These are phyloP conservation scores for Girardia tigrina DNA, from an alignment of 2,888 invertebrate species.

Conservation along the genomic window DNA sequence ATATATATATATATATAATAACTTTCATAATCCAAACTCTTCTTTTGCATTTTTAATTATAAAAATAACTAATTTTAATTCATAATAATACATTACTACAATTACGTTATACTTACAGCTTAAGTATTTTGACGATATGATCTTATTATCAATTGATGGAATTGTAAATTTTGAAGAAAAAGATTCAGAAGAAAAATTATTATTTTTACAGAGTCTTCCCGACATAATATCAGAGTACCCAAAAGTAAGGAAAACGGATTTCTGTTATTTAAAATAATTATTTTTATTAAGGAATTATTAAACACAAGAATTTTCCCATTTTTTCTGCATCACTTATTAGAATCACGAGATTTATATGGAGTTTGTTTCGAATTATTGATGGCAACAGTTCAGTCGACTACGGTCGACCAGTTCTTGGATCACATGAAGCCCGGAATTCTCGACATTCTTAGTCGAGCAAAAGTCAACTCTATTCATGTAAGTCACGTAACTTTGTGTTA, in stretches of 20 bases:
- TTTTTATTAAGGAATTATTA: constrained; percentile 1
- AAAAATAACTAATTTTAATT: neutral
- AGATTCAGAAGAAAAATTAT: neutral
- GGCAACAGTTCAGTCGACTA: neutral
- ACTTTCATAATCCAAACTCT: too few relatives aligned
- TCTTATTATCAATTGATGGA: constrained; percentile 11
- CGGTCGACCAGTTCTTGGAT: neutral
- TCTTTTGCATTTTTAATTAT: neutral
- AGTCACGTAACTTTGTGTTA: neutral
- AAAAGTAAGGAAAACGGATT: neutral
- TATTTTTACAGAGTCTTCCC: constrained; percentile 15
- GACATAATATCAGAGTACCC: constrained; percentile 1
- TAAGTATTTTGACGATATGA: neutral
- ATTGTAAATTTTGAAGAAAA: neutral
- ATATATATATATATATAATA: too few relatives aligned
- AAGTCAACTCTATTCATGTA: constrained; percentile 7
- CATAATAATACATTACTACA: neutral
- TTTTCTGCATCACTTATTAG: neutral
- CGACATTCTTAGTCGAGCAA: neutral
- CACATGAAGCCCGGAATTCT: constrained; percentile 7
- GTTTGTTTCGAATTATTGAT: neutral
- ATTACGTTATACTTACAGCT: neutral
- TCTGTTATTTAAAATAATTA: neutral
- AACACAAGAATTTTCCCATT: constrained; percentile 11
- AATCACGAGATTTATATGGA: neutral